Evolutionary conservation across 2,113 vertebrate genomes (phyloP), one percentile per base, ranked within the genome.

Genomic region (Asarcornis scutulata): DNA sequence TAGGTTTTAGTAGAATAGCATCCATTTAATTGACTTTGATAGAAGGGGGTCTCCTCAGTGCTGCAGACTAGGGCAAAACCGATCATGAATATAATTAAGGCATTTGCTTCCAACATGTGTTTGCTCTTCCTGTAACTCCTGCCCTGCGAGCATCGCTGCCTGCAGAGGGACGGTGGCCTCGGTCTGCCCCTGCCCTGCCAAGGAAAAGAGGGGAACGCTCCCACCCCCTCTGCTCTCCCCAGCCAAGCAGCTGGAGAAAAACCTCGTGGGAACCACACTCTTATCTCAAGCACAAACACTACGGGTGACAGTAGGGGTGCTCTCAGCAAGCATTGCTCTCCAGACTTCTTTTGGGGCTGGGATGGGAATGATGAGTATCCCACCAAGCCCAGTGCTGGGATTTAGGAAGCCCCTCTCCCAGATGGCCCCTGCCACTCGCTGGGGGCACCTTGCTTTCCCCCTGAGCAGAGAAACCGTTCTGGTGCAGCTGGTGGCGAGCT

Each of bases 11-110:
- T 62, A 94, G 86, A 74, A 83, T 3, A 90, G 93, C 92, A 73
- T 60, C 69, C 23, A 32, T 86, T 94, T 96, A 96, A 97, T 91
- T 94, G 96, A 95, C 93, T 93, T 92, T 90, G 92, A 95, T 91
- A 81, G 95, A 89, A 81, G 86, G 96, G 64, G 86, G 75, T 50
- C 93, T 95, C 79, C 89, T 88, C 8, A 78, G 89, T 5, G 0
- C 87, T 13, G 64, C 31, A 60, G 94, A 44, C 48, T 38, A 85
- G 90, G 87, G 85, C 83, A 92, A 58, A 89, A 44, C 38, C 6
- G 1, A 83, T 95, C 82, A 95, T 72, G 89, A 95, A 75, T 69
- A 36, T 82, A 81, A 96, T 94, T 42, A 95, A 74, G 79, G 72
- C 32, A 9, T 79, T 95, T 91, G 68, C 62, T 89, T 71, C 73